Conservation (phyloP, 2,888 invertebrate species). For the Keiferia lycopersicella region DNA sequence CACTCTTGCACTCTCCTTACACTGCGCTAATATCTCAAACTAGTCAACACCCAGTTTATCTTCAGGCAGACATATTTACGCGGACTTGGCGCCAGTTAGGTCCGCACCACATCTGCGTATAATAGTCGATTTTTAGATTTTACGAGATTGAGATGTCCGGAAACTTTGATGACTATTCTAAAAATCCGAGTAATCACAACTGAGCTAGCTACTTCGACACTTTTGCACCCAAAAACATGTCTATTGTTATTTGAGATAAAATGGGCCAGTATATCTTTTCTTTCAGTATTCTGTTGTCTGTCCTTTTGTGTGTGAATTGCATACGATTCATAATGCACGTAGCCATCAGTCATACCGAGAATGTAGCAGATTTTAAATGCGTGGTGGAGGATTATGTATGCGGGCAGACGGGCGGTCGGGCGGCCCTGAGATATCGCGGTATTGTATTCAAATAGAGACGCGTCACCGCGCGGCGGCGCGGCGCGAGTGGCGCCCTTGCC, state of each 20-base stretch:
- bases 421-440: constrained; percentile 74
- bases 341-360: constrained; percentile 56
- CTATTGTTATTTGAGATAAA: too few species aligned
- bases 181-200: too few species aligned
- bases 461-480: constrained; percentile 51
- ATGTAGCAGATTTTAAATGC: constrained; percentile 69
- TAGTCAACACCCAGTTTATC: constrained; percentile 62
- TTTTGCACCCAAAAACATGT: too few species aligned
- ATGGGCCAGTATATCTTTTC: too few species aligned
- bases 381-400: constrained; percentile 69
- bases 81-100: constrained; percentile 48
- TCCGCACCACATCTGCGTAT: too few species aligned
- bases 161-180: too few species aligned
- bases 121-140: too few species aligned
- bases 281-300: constrained; percentile 24
- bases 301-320: constrained; percentile 43
- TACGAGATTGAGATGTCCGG: too few species aligned
- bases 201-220: too few species aligned
- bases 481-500: constrained; percentile 38
- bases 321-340: constrained; percentile 54
- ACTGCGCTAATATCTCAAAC: constrained; percentile 58
- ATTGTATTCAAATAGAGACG: constrained; percentile 77
- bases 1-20: constrained; percentile 40
- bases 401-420: constrained; percentile 69
- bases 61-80: constrained; percentile 62